Evolutionary conservation across 1,140 invertebrate genomes (phyloP).

Genomic region (Rhopalosiphum padi): DNA sequence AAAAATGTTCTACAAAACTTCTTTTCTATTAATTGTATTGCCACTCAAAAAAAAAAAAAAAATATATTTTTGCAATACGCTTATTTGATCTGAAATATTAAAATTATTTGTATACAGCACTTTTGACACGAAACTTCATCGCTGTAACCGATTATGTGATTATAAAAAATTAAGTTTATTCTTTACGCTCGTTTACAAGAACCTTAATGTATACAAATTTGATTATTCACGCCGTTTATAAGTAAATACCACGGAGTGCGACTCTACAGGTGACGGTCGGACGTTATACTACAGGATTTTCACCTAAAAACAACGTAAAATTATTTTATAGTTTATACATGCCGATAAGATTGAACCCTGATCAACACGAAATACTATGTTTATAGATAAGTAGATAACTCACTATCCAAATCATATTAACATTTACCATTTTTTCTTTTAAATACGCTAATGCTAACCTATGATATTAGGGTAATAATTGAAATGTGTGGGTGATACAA

Average conservation of each 20-base stretch:
- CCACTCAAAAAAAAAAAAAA: background rate
- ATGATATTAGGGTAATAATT: background rate
- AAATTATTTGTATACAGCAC: background rate
- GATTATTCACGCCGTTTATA: background rate
- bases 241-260: background rate
- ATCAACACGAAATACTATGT: background rate
- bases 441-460: background rate
- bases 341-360: background rate
- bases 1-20: background rate
- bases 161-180: no score
- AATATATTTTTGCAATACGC: background rate
- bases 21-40: background rate
- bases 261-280: background rate
- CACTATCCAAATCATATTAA: background rate
- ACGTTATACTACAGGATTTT: background rate
- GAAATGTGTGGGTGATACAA: background rate
- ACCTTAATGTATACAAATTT: background rate
- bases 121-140: background rate
- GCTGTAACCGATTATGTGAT: background rate
- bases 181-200: background rate
- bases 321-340: background rate
- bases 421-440: background rate
- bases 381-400: background rate
- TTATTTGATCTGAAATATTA: background rate
- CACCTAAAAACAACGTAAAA: background rate